Evolutionary conservation across 1,140 invertebrate genomes (phyloP).

Genomic region (Ips typographus): DNA sequence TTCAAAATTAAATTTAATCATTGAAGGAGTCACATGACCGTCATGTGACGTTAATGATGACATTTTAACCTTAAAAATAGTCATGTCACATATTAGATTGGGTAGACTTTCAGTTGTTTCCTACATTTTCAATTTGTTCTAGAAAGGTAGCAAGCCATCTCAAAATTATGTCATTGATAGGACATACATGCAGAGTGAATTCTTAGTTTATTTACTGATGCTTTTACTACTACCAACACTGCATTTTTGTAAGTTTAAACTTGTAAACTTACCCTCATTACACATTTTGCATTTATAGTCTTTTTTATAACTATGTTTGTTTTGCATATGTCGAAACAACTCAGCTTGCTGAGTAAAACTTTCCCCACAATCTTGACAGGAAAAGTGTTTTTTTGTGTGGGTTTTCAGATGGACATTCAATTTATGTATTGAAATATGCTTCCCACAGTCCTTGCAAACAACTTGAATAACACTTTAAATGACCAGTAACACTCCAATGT

Average conservation of each 20-base stretch:
- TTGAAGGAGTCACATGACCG: too few species aligned
- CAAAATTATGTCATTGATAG: too few species aligned
- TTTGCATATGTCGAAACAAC: slow-evolving; percentile 52
- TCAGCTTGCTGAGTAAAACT: slow-evolving; percentile 37
- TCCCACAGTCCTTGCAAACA: slow-evolving; percentile 34
- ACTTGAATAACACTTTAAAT: too few species aligned
- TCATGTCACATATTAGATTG: too few species aligned
- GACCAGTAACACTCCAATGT: slow-evolving; percentile 12
- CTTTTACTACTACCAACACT: too few species aligned
- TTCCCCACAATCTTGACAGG: slow-evolving; percentile 40
- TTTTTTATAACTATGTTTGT: slow-evolving; percentile 59
- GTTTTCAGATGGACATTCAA: slow-evolving; percentile 40
- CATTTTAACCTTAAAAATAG: too few species aligned
- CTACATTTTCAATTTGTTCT: not conserved
- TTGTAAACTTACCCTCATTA: slow-evolving; percentile 15
- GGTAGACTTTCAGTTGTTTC: too few species aligned
- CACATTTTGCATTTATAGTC: slow-evolving; percentile 17
- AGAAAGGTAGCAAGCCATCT: not conserved
- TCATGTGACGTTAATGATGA: too few species aligned
- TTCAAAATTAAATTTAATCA: too few species aligned
- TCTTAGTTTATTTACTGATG: too few species aligned
- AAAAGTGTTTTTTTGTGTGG: slow-evolving; percentile 45
- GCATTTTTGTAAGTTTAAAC: not conserved
- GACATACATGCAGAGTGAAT: too few species aligned
- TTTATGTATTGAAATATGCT: slow-evolving; percentile 35